Evolutionary conservation across 2,113 vertebrate genomes (phyloP), one percentile per base, ranked within the genome.

Genomic region (Melozone crissalis): DNA sequence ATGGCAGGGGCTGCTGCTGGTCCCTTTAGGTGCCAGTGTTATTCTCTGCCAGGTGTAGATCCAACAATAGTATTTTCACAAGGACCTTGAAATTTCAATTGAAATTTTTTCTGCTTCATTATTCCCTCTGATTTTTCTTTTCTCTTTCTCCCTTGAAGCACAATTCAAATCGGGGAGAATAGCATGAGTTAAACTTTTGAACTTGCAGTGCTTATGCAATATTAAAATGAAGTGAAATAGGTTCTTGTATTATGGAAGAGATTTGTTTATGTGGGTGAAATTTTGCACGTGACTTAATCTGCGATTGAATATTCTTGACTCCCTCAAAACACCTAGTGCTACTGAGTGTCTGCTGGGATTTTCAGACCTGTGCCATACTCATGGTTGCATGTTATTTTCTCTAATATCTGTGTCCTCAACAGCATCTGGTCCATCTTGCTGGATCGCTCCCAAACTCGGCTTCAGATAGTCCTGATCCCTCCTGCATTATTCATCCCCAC

Each of bases 391-490:
- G 49, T 89, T 94, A 68, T 81, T 96, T 98, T 97, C 88, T 94
- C 87, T 84, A 61, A 96, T 93, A 77, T 95, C 85, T 96, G 80
- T 96, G 93, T 96, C 57, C 81, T 91, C 88, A 94, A 97, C 95
- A 98, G 98, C 84, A 98, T 98, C 68, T 98, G 98, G 98, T 97
- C 98, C 95, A 97, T 98, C 85, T 89, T 98, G 79, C 97, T 98
- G 78, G 98, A 98, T 96, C 98, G 98, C 49, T 98, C 98, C 81
- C 98, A 98, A 82, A 98, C 98, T 49, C 97, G 98, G 33, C 98
- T 98, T 31, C 98, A 98, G 96, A 98, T 98, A 73, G 98, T 97
- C 49, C 86, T 98, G 87, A 97, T 98, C 77, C 97, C 98, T 24
- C 98, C 98, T 92, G 97, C 98, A 79, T 97, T 98, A 94, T 98